A percentile compares a stretch with the other conserved stretches of the same genome.
Conservation (phyloP, 2,797 vertebrate species). For the Sebastes dallii region DNA sequence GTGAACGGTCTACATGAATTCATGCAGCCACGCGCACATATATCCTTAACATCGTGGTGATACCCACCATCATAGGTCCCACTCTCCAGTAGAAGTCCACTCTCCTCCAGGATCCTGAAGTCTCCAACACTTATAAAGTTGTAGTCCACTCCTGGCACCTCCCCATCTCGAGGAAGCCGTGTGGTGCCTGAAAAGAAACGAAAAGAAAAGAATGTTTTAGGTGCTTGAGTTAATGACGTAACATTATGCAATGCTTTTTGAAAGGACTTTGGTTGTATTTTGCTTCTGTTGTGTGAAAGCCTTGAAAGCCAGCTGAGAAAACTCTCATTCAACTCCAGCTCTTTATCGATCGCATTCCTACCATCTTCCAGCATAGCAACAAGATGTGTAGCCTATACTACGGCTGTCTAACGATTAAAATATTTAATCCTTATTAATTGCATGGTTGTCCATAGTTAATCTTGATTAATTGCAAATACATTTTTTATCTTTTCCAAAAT, state of each 20-base stretch:
- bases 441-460: too few species aligned
- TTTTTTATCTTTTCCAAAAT: too few species aligned
- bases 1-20: conserved; percentile 8
- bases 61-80: conserved; percentile 94
- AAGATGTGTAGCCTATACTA: background rate
- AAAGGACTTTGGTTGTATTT: background rate
- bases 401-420: too few species aligned
- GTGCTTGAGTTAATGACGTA: background rate
- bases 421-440: too few species aligned
- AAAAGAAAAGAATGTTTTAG: background rate
- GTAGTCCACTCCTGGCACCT: conserved; percentile 98
- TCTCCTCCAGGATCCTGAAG: conserved; percentile 97
- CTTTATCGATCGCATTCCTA: background rate
- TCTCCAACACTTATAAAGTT: conserved; percentile 98
- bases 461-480: too few species aligned
- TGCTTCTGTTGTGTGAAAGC: background rate
- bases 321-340: background rate
- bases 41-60: background rate
- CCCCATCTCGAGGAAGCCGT: conserved; percentile 93
- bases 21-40: background rate
- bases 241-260: background rate
- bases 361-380: background rate
- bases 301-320: background rate
- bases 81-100: conserved; percentile 95
- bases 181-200: conserved; percentile 88